phyloP scores from a whole-genome alignment of 2,888 invertebrate genomes.

The Glaucopsyche alexis region DNA sequence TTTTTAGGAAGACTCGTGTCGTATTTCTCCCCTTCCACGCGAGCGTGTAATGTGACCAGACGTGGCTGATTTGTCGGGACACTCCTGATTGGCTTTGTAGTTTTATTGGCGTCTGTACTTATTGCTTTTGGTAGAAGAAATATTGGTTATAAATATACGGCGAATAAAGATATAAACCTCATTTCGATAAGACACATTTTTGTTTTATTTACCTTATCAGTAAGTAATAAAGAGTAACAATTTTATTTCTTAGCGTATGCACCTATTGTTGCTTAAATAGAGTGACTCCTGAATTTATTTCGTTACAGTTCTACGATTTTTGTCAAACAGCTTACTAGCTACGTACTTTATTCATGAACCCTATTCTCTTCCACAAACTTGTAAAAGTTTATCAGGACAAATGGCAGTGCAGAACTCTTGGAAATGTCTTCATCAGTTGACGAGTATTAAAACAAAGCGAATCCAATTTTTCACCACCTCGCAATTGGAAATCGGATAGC shows the following conservation, averaged over 20 bases:
- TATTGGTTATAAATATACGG: neutral
- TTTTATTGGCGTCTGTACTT: slow-evolving; percentile 12
- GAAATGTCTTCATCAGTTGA: neutral
- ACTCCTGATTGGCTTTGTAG: slow-evolving; percentile 22
- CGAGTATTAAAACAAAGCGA: slow-evolving; percentile 24
- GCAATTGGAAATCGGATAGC: slow-evolving; percentile 25
- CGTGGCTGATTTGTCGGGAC: slow-evolving; percentile 11
- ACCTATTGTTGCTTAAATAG: too few species aligned
- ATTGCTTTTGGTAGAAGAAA: slow-evolving; percentile 3
- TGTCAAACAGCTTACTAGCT: too few species aligned
- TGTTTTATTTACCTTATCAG: neutral
- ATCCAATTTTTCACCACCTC: slow-evolving; percentile 30
- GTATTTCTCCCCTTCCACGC: slow-evolving; percentile 6
- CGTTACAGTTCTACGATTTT: too few species aligned
- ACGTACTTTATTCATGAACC: too few species aligned
- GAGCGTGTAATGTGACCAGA: slow-evolving; percentile 25
- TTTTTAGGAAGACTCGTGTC: slow-evolving; percentile 2
- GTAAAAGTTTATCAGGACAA: neutral
- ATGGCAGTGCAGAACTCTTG: neutral
- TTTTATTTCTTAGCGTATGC: too few species aligned
- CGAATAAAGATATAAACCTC: neutral
- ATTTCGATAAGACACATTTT: neutral
- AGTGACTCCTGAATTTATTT: too few species aligned
- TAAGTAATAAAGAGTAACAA: too few species aligned
- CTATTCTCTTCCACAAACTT: neutral